phyloP scores from a whole-genome alignment of 2,113 vertebrate genomes.

The Holacanthus passer region DNA sequence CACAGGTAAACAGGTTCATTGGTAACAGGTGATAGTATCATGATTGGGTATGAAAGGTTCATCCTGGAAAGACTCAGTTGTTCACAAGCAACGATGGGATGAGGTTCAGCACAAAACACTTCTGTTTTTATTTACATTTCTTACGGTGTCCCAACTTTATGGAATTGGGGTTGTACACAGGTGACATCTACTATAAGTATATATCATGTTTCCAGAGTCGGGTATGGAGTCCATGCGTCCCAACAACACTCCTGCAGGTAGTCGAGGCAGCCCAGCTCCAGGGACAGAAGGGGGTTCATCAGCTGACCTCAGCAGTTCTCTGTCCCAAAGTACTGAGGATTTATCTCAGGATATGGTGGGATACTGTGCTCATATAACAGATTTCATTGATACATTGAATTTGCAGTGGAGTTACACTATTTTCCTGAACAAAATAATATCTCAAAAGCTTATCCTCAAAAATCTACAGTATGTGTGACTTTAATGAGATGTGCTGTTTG shows the following conservation, averaged over 20 bases:
- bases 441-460: background rate
- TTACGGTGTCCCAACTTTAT: no score
- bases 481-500: conserved; percentile 19
- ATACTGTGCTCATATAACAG: background rate
- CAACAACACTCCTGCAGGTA: conserved; percentile 76
- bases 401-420: background rate
- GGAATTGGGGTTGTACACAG: no score
- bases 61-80: no score
- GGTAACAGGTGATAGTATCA: no score
- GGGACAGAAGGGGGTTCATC: conserved; percentile 84
- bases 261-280: conserved; percentile 81
- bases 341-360: conserved; percentile 87
- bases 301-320: conserved; percentile 89
- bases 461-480: background rate
- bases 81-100: no score
- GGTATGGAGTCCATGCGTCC: conserved; percentile 85
- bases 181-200: background rate
- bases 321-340: conserved; percentile 89
- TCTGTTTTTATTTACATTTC: no score
- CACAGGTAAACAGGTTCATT: no score
- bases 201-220: conserved; percentile 84
- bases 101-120: no score
- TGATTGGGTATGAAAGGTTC: no score
- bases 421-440: background rate
- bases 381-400: conserved; percentile 10